Conservation (phyloP, 1,140 invertebrate genomes). For the Portunus trituberculatus region DNA sequence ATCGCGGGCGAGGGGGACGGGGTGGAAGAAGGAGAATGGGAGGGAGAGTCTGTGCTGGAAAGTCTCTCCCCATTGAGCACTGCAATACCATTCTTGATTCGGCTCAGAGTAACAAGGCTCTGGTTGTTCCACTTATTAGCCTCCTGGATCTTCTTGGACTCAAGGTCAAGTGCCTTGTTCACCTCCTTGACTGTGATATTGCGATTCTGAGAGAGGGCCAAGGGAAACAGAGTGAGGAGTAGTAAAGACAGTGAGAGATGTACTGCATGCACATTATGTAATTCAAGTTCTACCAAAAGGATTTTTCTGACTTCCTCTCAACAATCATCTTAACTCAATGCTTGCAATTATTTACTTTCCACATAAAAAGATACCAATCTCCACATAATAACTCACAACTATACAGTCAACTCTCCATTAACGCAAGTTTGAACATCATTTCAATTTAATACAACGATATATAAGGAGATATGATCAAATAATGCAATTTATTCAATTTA, state of each 20-base stretch:
- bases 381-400: too few species aligned
- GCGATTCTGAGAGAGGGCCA: neutral
- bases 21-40: neutral
- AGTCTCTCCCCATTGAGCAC: neutral
- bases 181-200: neutral
- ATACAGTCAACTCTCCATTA: too few species aligned
- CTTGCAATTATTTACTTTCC: too few species aligned
- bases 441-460: too few species aligned
- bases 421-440: too few species aligned
- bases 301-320: too few species aligned
- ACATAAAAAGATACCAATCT: too few species aligned
- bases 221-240: neutral
- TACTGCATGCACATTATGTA: too few species aligned
- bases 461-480: too few species aligned
- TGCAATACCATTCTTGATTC: neutral
- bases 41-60: neutral
- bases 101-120: neutral
- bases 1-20: neutral
- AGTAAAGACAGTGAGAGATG: neutral
- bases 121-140: neutral
- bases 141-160: neutral
- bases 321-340: too few species aligned
- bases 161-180: neutral
- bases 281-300: too few species aligned
- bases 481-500: too few species aligned